These are phyloP conservation scores for Crotalus tigris DNA, from an alignment of 2,113 vertebrate genomes.

Conservation along the genomic window DNA sequence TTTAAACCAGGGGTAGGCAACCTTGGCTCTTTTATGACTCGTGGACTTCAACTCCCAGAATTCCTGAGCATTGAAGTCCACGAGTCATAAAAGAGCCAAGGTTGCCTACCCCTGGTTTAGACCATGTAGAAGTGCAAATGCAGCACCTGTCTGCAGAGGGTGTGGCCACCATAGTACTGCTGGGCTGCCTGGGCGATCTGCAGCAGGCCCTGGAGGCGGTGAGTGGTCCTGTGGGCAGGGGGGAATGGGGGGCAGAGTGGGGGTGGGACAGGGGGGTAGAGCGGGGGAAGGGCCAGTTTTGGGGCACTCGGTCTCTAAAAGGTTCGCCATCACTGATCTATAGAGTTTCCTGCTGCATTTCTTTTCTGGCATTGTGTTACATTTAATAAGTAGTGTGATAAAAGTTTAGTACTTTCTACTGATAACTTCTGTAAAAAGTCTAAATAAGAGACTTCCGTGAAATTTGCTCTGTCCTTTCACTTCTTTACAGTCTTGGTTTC, in stretches of 20 bases:
- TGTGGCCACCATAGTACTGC: no score
- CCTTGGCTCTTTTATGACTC: no score
- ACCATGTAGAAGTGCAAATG: neutral
- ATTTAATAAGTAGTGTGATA: slow-evolving; percentile 28
- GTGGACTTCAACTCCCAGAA: no score
- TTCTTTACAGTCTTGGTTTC: neutral
- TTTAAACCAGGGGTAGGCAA: neutral
- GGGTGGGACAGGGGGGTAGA: no score
- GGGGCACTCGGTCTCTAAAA: no score
- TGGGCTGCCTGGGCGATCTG: no score
- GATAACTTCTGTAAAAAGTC: neutral
- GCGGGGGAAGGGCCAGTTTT: no score
- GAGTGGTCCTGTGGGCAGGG: no score
- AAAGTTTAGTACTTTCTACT: slow-evolving; percentile 22
- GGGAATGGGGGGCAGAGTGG: no score
- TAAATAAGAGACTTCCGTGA: neutral
- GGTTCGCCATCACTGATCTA: neutral
- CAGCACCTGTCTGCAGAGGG: neutral
- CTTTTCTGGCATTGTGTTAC: slow-evolving; percentile 7
- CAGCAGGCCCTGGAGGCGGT: no score
- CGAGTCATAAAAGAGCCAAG: no score
- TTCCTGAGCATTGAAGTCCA: no score
- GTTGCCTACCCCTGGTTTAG: neutral
- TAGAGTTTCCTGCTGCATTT: slow-evolving; percentile 10
- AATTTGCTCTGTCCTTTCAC: slow-evolving; percentile 22